Evolutionary conservation across 2,113 vertebrate species (phyloP).

Genomic region (Buteo buteo): DNA sequence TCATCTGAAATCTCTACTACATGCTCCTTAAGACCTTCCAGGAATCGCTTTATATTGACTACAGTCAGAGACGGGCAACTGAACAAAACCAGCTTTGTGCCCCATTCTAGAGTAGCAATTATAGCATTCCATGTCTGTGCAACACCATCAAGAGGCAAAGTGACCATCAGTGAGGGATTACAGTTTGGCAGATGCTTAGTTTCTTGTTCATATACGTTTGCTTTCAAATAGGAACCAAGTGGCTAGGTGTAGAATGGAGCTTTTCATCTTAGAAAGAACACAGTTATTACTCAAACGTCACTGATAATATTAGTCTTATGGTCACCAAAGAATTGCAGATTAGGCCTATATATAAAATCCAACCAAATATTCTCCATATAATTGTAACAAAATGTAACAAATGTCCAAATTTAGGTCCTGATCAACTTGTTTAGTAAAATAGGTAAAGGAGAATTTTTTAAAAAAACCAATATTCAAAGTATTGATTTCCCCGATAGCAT

Average conservation of each 20-base stretch:
- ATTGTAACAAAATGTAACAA: neutral
- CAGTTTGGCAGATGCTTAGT: neutral
- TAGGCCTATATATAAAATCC: neutral
- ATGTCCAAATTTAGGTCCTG: neutral
- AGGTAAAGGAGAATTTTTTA: neutral
- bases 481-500: neutral
- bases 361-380: neutral
- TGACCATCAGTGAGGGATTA: neutral
- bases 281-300: neutral
- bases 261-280: neutral
- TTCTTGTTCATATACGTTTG: neutral
- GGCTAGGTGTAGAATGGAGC: neutral
- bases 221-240: neutral
- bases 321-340: neutral
- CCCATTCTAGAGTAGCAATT: neutral
- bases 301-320: neutral
- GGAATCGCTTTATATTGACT: rapidly evolving
- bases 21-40: neutral
- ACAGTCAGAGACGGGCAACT: neutral
- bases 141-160: neutral
- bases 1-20: neutral
- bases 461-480: neutral
- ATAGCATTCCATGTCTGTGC: neutral
- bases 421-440: neutral
- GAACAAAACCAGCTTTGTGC: rapidly evolving